Evolutionary conservation across 2,113 vertebrate genomes (phyloP).

Genomic region (Otis tarda): DNA sequence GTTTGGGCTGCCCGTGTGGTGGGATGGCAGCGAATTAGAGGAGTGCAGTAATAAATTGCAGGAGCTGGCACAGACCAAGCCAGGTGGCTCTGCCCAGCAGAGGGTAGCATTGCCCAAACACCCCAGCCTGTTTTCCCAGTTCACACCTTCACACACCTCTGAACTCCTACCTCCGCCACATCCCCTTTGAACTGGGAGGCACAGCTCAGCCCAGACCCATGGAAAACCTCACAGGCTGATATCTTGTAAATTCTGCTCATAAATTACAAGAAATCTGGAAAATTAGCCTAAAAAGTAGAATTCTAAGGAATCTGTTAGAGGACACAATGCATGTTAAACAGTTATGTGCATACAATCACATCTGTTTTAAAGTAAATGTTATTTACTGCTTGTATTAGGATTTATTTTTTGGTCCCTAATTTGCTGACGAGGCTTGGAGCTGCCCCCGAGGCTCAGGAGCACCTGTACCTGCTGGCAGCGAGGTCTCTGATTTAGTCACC

Average conservation of each 20-base stretch:
- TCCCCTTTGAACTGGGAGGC: neutral
- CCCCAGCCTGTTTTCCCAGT: neutral
- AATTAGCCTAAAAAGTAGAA: neutral
- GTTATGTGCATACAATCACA: accelerated
- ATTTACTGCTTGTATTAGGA: neutral
- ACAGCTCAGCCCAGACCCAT: neutral
- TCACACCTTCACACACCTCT: neutral
- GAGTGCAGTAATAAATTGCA: neutral
- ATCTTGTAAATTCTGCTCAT: neutral
- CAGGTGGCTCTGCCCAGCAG: conserved; percentile 25
- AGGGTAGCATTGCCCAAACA: conserved; percentile 45
- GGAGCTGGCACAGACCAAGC: neutral
- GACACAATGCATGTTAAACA: neutral
- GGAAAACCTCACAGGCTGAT: neutral
- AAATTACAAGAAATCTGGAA: neutral
- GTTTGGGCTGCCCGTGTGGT: neutral
- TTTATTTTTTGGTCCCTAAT: neutral
- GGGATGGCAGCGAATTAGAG: neutral
- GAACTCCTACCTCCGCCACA: neutral
- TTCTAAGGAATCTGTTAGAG: neutral
- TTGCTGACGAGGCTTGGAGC: neutral
- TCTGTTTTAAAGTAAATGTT: neutral
- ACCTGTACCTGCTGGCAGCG: neutral
- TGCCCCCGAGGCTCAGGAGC: neutral
- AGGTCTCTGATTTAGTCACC: neutral